Evolutionary conservation across 1,140 invertebrate genomes (phyloP).

Genomic region (Tribolium madens): DNA sequence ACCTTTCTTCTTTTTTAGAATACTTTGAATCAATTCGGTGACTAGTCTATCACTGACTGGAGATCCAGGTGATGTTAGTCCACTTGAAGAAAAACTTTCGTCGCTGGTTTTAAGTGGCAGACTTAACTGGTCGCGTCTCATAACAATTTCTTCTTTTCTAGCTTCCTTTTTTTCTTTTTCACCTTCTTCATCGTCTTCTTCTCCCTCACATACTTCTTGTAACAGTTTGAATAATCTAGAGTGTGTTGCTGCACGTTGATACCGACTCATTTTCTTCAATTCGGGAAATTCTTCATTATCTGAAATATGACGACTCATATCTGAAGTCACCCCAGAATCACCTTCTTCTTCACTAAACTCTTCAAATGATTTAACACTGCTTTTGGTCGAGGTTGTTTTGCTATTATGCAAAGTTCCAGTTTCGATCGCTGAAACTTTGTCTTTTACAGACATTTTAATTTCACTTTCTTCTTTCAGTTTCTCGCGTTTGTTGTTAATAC

Average conservation of each 20-base stretch:
- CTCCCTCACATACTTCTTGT: constrained; percentile 69
- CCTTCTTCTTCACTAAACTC: constrained; percentile 70
- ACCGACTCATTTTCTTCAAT: constrained; percentile 71
- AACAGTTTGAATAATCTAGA: constrained; percentile 77
- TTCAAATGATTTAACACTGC: constrained; percentile 60
- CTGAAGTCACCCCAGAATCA: constrained; percentile 79
- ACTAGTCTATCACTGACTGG: constrained; percentile 70
- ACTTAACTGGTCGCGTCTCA: constrained; percentile 62
- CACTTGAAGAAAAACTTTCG: constrained; percentile 66
- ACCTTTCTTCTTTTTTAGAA: constrained; percentile 69
- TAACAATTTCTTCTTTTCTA: constrained; percentile 16
- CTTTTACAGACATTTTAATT: constrained; percentile 62
- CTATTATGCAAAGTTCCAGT: constrained; percentile 41
- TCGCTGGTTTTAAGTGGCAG: constrained; percentile 60
- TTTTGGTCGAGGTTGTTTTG: constrained; percentile 59
- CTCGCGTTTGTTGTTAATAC: constrained; percentile 53
- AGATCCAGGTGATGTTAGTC: constrained; percentile 69
- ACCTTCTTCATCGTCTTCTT: constrained; percentile 60
- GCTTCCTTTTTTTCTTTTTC: constrained; percentile 46
- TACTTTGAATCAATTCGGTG: constrained; percentile 71
- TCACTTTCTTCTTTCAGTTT: constrained; percentile 55
- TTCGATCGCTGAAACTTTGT: constrained; percentile 64
- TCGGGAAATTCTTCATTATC: constrained; percentile 73
- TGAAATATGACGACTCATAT: constrained; percentile 77
- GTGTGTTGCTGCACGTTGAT: constrained; percentile 79